phyloP scores from a whole-genome alignment of 30 jellyfish, hydroid and myxozoan genomes.

The Aurelia sp. region DNA sequence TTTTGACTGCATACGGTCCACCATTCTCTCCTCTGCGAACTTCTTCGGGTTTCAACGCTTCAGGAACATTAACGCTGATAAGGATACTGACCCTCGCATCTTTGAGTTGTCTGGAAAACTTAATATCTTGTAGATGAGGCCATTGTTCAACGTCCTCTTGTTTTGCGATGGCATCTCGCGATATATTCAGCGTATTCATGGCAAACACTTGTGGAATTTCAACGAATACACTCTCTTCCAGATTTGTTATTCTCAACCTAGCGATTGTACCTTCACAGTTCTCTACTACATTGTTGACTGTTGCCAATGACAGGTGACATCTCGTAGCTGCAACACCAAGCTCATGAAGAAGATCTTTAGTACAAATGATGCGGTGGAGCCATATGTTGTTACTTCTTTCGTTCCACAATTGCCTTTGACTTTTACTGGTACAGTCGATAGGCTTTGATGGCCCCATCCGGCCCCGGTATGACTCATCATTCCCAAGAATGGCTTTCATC shows the following conservation, averaged over 20 bases:
- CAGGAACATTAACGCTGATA: constrained; percentile 43
- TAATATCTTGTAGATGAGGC: constrained; percentile 14
- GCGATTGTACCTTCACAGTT: not conserved
- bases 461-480: constrained; percentile 40
- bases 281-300: constrained; percentile 12
- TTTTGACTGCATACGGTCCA: constrained; percentile 68
- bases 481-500: constrained; percentile 33
- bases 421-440: constrained; percentile 51
- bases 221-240: constrained; percentile 12
- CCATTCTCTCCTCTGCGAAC: constrained; percentile 19
- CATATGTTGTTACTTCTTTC: constrained; percentile 31
- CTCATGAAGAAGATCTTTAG: constrained; percentile 3
- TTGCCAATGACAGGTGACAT: constrained; percentile 19
- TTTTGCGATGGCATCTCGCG: constrained; percentile 9
- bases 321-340: constrained; percentile 4
- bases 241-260: constrained; percentile 4
- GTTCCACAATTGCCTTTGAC: not conserved
- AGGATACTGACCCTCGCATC: constrained; percentile 20
- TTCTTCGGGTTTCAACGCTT: constrained; percentile 64
- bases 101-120: not conserved
- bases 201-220: constrained; percentile 8
- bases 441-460: constrained; percentile 15
- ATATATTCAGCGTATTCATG: not conserved
- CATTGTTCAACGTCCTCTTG: constrained; percentile 9
- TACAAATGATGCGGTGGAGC: constrained; percentile 61